phyloP scores from a whole-genome alignment of 2,113 vertebrate species.

The Anarrhichthys ocellatus region DNA sequence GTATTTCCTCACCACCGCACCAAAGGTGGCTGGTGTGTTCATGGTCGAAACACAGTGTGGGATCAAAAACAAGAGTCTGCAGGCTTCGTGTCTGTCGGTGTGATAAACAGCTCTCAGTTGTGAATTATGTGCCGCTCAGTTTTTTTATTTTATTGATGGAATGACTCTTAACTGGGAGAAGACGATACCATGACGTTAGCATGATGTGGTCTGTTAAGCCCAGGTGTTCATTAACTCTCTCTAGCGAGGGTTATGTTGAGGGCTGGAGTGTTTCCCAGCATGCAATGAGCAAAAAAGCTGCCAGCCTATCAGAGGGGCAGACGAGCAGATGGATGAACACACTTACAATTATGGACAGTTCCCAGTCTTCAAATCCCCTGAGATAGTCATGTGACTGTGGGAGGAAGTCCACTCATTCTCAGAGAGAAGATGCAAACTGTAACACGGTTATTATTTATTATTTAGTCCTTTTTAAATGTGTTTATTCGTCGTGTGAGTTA shows the following conservation, averaged over 20 bases:
- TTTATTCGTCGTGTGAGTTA: background rate
- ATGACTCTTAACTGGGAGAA: background rate
- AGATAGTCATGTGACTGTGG: conserved; percentile 15
- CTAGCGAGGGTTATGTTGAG: background rate
- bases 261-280: conserved; percentile 13
- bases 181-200: background rate
- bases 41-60: conserved; percentile 57
- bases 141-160: conserved; percentile 17
- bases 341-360: background rate
- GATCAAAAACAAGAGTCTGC: conserved; percentile 55
- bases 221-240: background rate
- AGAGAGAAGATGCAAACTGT: conserved; percentile 21
- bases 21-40: conserved; percentile 55
- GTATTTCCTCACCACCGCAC: conserved; percentile 45
- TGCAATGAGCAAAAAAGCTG: conserved; percentile 18
- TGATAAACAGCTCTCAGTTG: conserved; percentile 18
- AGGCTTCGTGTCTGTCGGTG: conserved; percentile 38
- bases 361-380: background rate
- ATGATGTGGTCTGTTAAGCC: background rate
- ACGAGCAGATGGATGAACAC: background rate
- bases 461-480: background rate
- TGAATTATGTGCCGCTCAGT: background rate
- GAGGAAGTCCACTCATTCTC: conserved; percentile 24
- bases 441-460: background rate
- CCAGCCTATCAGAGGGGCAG: background rate